Conservation (phyloP, 2,797 vertebrate species). For the Muraenolepis orangiensis region DNA sequence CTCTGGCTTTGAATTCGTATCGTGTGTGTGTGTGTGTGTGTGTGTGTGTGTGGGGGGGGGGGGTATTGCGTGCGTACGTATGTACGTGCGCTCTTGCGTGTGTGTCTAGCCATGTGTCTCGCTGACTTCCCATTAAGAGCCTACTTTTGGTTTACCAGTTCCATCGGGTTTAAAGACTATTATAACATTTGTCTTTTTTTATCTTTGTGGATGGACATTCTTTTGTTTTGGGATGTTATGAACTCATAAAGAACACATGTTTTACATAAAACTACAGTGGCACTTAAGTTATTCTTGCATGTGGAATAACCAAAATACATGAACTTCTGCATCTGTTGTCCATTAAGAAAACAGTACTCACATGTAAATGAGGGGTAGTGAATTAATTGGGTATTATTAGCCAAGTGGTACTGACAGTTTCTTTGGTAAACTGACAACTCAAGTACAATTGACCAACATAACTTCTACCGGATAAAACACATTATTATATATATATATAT, state of each 20-base stretch:
- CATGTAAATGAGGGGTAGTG: background rate
- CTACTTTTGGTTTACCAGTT: background rate
- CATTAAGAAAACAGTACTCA: background rate
- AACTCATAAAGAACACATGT: background rate
- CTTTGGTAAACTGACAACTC: too few relatives aligned
- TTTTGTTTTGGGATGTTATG: background rate
- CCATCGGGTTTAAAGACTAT: background rate
- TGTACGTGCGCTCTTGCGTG: constrained; percentile 35
- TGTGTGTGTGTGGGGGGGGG: too few relatives aligned
- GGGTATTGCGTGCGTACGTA: background rate
- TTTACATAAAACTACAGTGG: background rate
- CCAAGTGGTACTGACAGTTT: background rate
- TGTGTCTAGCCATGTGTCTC: constrained; percentile 2
- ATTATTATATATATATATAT: too few relatives aligned
- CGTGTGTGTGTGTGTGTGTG: background rate
- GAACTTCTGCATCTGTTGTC: background rate
- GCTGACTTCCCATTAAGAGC: background rate
- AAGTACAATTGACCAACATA: background rate
- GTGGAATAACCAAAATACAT: background rate
- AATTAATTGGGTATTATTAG: background rate
- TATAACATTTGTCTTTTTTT: background rate
- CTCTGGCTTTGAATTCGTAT: background rate
- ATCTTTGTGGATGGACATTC: background rate
- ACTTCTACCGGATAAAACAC: background rate
- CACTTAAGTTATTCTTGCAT: background rate